A percentile compares a stretch with the other conserved stretches of the same genome.
Conservation (phyloP, 2,797 vertebrate species). For the Delichon dasypus region DNA sequence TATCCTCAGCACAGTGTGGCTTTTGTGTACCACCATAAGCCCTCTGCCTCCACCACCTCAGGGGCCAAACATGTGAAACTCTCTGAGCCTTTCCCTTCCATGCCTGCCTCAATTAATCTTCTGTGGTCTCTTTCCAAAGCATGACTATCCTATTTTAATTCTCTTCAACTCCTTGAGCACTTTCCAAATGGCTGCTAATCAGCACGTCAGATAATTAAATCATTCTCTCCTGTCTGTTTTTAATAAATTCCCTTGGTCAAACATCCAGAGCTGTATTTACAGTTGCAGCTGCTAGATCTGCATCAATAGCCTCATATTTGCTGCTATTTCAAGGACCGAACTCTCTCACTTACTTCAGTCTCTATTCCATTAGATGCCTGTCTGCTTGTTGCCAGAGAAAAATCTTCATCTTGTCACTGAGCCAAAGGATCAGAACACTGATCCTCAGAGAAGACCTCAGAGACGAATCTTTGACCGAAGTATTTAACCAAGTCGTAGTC, state of each 20-base stretch:
- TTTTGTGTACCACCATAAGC: conserved; percentile 34
- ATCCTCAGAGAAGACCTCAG: neutral
- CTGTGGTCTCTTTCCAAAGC: conserved; percentile 60
- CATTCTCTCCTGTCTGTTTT: neutral
- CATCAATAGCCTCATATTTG: conserved; percentile 32
- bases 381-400: conserved; percentile 23
- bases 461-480: neutral
- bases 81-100: conserved; percentile 53
- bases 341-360: neutral
- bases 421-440: neutral
- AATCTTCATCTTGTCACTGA: neutral
- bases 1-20: neutral
- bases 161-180: conserved; percentile 28
- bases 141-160: conserved; percentile 55
- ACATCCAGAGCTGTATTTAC: conserved; percentile 12
- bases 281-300: conserved; percentile 36
- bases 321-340: conserved; percentile 28
- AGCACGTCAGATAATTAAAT: conserved; percentile 23
- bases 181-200: conserved; percentile 40
- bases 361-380: neutral
- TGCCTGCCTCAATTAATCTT: conserved; percentile 67
- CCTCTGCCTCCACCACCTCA: conserved; percentile 54
- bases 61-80: conserved; percentile 62
- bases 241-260: conserved; percentile 29
- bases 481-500: neutral